Evolutionary conservation across 1,140 invertebrate genomes (phyloP).

Genomic region (Zelostemma sp.): DNA sequence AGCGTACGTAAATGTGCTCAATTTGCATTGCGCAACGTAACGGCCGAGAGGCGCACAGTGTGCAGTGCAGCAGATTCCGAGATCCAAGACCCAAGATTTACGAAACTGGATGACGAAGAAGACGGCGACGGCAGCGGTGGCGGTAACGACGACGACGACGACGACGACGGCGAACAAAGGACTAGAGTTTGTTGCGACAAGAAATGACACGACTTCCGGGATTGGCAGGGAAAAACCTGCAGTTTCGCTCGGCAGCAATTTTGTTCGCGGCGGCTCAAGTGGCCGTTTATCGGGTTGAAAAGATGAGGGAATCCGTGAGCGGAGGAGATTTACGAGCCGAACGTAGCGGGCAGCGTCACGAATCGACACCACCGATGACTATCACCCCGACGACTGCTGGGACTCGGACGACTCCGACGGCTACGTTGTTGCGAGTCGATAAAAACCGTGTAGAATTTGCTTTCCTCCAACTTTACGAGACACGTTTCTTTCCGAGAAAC

Average conservation of each 20-base stretch:
- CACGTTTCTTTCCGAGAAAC: too few species aligned
- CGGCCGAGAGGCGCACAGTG: too few species aligned
- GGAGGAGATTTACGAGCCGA: conserved; percentile 59
- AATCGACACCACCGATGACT: conserved; percentile 31
- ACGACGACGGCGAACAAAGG: neutral
- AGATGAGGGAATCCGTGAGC: conserved; percentile 26
- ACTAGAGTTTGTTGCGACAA: neutral
- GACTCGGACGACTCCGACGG: too few species aligned
- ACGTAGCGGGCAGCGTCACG: conserved; percentile 44
- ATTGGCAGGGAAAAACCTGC: conserved; percentile 22
- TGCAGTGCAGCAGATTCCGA: too few species aligned
- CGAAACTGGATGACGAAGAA: too few species aligned
- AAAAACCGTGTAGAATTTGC: conserved; percentile 35
- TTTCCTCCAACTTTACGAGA: too few species aligned
- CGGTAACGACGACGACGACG: too few species aligned
- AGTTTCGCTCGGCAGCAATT: conserved; percentile 40
- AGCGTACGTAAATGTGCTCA: neutral
- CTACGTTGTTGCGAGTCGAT: conserved; percentile 33
- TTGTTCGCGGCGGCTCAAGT: conserved; percentile 46
- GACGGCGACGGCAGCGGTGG: too few species aligned
- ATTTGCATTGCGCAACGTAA: neutral
- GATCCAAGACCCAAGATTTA: too few species aligned
- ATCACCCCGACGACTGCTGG: conserved; percentile 11
- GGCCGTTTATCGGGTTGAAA: conserved; percentile 38
- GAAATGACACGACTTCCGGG: conserved; percentile 30